Base-by-base conservation (phyloP, 2,888 invertebrate species). In the Adelphocoris suturalis region DNA sequence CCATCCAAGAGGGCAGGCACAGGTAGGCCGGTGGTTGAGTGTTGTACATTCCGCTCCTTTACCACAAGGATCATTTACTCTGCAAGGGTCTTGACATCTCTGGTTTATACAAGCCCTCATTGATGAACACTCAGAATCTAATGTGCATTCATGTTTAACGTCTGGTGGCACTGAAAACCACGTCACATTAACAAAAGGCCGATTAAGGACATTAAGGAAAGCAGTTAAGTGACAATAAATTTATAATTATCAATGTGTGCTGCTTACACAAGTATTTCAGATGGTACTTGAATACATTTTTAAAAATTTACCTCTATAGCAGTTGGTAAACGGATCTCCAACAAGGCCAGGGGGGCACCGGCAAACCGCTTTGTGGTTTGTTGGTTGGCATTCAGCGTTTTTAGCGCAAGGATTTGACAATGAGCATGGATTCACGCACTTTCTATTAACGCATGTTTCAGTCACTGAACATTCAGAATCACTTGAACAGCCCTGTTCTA, bases 311-410 rank as follows among this genome's bases (percentile, higher is more conserved):
- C 94, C 93, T 93, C 93, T 93, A 92, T 95, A 96, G 93, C 98
- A 98, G 92, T 96, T 96, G 88, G 96, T 94, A 92, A 96, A 96
- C n/a, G 98, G 97, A 94, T 98, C 96, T 90, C 98, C 98, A 91
- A 95, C 94, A 37, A 96, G 94, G 19, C 96, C 96, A 13, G 95
- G 93, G 80, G 96, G 95, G 93, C 98, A 98, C 87, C 94, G 95
- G 93, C 98, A 98, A 1, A 95, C 94, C 11, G 97, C 97, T 91
- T 96, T 95, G 93, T 98, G 98, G 90, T 96, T 95, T 90, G 95
- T 94, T 0, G 97, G 96, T 90, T 95, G 95, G 92, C 98, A 98
- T 92, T 96, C 95, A 0, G 97, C 97, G 37, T 96, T 96, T 4
- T 94, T 93, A 5, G 97, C 97, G 93, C 98, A 98, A 7, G 96